Base-by-base conservation (phyloP, 2,113 vertebrate genomes). In the Myiagra hebetior region DNA sequence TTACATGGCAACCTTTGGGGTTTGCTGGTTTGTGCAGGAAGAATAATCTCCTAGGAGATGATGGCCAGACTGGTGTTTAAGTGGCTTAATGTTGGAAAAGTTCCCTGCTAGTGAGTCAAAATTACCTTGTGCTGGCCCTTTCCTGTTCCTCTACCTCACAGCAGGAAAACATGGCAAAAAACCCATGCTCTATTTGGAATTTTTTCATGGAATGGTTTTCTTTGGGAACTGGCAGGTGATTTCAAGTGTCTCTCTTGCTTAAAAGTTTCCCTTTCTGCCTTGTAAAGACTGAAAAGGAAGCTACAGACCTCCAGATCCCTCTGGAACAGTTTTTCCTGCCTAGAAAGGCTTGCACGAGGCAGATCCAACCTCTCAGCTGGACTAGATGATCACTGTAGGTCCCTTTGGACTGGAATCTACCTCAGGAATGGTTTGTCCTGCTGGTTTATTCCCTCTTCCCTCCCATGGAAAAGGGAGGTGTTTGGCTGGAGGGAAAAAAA, bases 401-500 rank as follows among this genome's bases (percentile, higher is more conserved):
- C 22, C 28, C 11, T 44, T 76, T n/a, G 15, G 39, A 16, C 19
- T 55, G 47, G 23, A 67, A 89, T 65, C 28, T 15, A 0, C 17
- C 47, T 56, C 35, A 55, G 30, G n/a, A 78, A 55, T 13, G 22
- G 21, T 2, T 91, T 60, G 19, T 69, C 31, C 55, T 33, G 30
- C 10, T 23, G 15, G 9, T 33, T n/a, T 26, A 2, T 35, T 65
- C 47, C 16, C n/a, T 47, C 21, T 70, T 35, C 13, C 3, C 10
- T 88, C 15, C 21, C 7, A 4, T 46, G 37, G 50, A 6, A 57
- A 69, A 52, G 2, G 14, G 10, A 93, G 5, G 2, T 8, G 9
- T 18, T 23, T 19, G 57, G 28, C 7, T 73, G 55, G 4, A 3
- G 3, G 3, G n/a, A n/a, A n/a, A 2, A 0, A 1, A 4, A 4